Conservation (phyloP, 2,888 invertebrate genomes). For the Leucophenga montana region DNA sequence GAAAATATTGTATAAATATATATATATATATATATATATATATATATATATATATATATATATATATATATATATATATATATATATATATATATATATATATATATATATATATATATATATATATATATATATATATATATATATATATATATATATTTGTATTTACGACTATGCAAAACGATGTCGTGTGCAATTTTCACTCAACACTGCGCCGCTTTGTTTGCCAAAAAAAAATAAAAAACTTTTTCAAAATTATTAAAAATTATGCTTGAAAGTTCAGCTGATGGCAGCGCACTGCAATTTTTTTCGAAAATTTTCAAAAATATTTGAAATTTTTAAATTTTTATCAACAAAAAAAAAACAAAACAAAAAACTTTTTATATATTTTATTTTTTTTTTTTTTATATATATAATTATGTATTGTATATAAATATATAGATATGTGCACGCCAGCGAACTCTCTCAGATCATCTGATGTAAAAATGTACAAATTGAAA, state of each 20-base stretch:
- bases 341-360: conserved; percentile 29
- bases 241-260: conserved; percentile 26
- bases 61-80: neutral
- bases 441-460: conserved; percentile 53
- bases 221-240: neutral
- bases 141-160: neutral
- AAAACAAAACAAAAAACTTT: conserved; percentile 31
- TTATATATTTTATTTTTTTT: too few species aligned
- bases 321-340: conserved; percentile 35
- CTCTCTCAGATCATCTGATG: conserved; percentile 81
- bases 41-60: neutral
- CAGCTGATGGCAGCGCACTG: conserved; percentile 4
- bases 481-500: conserved; percentile 79
- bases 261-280: conserved; percentile 27
- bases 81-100: neutral
- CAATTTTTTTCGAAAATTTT: conserved; percentile 22
- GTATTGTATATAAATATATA: too few species aligned
- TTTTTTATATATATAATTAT: conserved; percentile 38
- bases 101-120: neutral
- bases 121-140: neutral
- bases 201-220: neutral
- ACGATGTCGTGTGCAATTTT: too few species aligned
- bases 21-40: neutral
- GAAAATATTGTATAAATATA: neutral
- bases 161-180: too few species aligned